A percentile compares a stretch with the other conserved stretches of the same genome.
These are phyloP conservation scores for Fratercula arctica DNA, from an alignment of 2,797 vertebrate species.

Conservation along the genomic window DNA sequence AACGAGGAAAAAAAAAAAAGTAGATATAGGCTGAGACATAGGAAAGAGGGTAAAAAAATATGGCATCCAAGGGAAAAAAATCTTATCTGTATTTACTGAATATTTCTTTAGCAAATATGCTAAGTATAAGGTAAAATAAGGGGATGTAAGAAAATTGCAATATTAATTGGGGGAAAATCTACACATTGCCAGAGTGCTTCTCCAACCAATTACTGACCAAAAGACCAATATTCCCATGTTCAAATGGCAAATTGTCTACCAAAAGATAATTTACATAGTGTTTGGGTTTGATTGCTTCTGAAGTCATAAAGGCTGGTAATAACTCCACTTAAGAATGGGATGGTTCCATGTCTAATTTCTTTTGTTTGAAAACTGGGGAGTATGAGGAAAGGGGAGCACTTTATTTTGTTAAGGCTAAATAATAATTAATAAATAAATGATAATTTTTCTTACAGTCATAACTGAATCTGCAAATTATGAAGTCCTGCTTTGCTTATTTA, in stretches of 20 bases:
- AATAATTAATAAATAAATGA: background rate
- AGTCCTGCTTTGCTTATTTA: background rate
- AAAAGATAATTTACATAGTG: background rate
- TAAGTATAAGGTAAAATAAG: background rate
- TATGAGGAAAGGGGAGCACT: background rate
- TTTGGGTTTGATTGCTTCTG: background rate
- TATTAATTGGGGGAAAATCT: background rate
- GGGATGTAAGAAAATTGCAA: background rate
- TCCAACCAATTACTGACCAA: background rate
- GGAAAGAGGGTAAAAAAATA: background rate
- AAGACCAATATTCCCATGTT: background rate
- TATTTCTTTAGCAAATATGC: background rate
- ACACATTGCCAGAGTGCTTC: background rate
- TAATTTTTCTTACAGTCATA: background rate
- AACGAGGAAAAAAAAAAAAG: background rate
- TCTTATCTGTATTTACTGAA: background rate
- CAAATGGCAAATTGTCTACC: background rate
- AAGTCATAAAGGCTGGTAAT: background rate
- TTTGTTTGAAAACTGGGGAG: background rate
- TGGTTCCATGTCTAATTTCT: background rate
- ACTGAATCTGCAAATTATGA: background rate
- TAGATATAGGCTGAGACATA: background rate
- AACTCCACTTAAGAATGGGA: background rate
- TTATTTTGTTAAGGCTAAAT: background rate
- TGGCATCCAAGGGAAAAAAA: fast-evolving